These are phyloP conservation scores for Gallinago undulata DNA, from an alignment of 2,113 vertebrate species.

Conservation along the genomic window DNA sequence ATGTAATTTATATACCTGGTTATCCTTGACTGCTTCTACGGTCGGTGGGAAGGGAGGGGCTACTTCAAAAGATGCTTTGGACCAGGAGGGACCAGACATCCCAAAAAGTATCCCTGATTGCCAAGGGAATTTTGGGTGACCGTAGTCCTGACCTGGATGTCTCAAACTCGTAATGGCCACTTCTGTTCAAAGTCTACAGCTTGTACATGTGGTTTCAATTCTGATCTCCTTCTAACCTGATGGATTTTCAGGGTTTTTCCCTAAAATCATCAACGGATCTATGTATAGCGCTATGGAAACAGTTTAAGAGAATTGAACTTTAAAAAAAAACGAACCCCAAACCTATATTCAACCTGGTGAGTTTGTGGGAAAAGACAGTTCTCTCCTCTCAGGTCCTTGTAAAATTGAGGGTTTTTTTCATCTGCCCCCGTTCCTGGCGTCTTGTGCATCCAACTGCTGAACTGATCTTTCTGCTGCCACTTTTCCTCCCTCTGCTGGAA, in stretches of 20 bases:
- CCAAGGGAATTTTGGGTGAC: not conserved
- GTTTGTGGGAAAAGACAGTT: conserved; percentile 1
- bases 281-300: not conserved
- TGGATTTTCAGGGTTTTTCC: not conserved
- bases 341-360: not conserved
- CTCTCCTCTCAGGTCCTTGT: not conserved
- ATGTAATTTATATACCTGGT: not conserved
- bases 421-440: conserved; percentile 7
- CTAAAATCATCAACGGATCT: not conserved
- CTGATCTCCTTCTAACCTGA: not conserved
- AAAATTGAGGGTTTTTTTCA: conserved; percentile 25
- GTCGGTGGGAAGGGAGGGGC: not conserved
- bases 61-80: not conserved
- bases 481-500: conserved; percentile 62
- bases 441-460: conserved; percentile 37
- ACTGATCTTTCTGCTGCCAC: conserved; percentile 45
- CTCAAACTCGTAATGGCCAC: not conserved
- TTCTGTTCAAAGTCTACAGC: not conserved
- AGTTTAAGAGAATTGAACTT: not conserved
- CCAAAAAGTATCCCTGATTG: not conserved
- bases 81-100: not conserved
- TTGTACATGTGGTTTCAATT: not conserved
- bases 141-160: not conserved
- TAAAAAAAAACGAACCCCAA: conserved; percentile 1
- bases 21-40: not conserved